Evolutionary conservation across 2,888 invertebrate genomes (phyloP).

Genomic region (Phragmatobia fuliginosa): DNA sequence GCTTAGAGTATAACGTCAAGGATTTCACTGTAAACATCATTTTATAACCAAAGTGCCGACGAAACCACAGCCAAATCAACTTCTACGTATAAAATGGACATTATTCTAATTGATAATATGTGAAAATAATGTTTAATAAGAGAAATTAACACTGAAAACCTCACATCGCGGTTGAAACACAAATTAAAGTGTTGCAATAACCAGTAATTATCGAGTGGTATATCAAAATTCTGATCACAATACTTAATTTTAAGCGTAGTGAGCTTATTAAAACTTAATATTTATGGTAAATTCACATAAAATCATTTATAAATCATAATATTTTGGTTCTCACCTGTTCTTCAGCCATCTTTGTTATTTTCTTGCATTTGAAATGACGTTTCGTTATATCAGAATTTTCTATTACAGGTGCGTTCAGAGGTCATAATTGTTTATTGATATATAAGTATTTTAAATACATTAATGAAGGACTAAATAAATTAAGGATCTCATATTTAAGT

Average conservation of each 20-base stretch:
- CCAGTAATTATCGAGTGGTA: constrained; percentile 26
- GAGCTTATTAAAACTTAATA: constrained; percentile 15
- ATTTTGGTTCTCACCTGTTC: constrained; percentile 90
- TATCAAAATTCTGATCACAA: constrained; percentile 18
- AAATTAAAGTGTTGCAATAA: constrained; percentile 22
- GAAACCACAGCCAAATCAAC: constrained; percentile 33
- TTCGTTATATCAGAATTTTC: constrained; percentile 55
- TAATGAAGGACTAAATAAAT: background rate
- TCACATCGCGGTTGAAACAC: constrained; percentile 40
- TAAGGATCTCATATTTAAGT: background rate
- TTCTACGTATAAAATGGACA: constrained; percentile 2
- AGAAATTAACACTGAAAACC: constrained; percentile 29
- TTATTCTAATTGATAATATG: constrained; percentile 32
- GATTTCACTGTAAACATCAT: constrained; percentile 68
- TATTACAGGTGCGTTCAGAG: background rate
- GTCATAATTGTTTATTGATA: background rate
- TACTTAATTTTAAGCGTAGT: constrained; percentile 20
- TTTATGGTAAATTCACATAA: constrained; percentile 70
- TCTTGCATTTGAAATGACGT: constrained; percentile 82
- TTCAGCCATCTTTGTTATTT: constrained; percentile 91
- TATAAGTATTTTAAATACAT: background rate
- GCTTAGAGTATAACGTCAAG: constrained; percentile 59
- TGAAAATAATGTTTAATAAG: constrained; percentile 22
- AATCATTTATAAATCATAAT: constrained; percentile 69
- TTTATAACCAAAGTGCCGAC: constrained; percentile 80